Evolutionary conservation across 2,113 vertebrate genomes (phyloP).

Genomic region (Eptatretus burgeri): DNA sequence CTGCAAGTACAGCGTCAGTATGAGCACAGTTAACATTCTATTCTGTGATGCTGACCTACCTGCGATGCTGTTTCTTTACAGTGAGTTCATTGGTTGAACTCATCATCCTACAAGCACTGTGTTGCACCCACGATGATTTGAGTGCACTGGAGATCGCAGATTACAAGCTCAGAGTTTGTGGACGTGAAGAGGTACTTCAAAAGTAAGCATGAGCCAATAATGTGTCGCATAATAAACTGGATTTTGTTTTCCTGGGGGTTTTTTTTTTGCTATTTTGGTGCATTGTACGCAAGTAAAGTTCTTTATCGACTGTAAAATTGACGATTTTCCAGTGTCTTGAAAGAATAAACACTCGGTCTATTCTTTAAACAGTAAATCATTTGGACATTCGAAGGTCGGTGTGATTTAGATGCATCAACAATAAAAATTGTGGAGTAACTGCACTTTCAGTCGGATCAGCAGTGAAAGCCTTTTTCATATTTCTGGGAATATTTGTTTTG

Average conservation of each 20-base stretch:
- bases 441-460: too few relatives aligned
- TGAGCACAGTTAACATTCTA: not conserved
- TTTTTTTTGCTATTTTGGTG: constrained; percentile 6
- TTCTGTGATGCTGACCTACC: not conserved
- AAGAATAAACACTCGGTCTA: too few relatives aligned
- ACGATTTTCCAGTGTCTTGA: too few relatives aligned
- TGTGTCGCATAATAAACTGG: not conserved
- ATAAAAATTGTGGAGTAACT: too few relatives aligned
- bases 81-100: constrained; percentile 85
- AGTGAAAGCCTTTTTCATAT: too few relatives aligned
- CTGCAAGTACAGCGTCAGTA: not conserved
- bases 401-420: too few relatives aligned
- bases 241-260: constrained; percentile 9
- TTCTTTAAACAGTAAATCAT: too few relatives aligned
- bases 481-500: too few relatives aligned
- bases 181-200: constrained; percentile 69
- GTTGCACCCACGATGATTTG: constrained; percentile 89
- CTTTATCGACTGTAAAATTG: too few relatives aligned
- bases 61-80: constrained; percentile 16
- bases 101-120: constrained; percentile 83
- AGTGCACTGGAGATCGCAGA: constrained; percentile 67
- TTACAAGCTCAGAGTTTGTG: constrained; percentile 82
- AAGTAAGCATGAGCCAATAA: constrained; percentile 36
- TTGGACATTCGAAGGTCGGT: too few relatives aligned
- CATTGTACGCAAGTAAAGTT: too few relatives aligned